Percentiles rank a stretch among this genome's conserved stretches.
These are phyloP conservation scores for Amia ocellicauda DNA, from an alignment of 2,113 vertebrate species.

Conservation along the genomic window DNA sequence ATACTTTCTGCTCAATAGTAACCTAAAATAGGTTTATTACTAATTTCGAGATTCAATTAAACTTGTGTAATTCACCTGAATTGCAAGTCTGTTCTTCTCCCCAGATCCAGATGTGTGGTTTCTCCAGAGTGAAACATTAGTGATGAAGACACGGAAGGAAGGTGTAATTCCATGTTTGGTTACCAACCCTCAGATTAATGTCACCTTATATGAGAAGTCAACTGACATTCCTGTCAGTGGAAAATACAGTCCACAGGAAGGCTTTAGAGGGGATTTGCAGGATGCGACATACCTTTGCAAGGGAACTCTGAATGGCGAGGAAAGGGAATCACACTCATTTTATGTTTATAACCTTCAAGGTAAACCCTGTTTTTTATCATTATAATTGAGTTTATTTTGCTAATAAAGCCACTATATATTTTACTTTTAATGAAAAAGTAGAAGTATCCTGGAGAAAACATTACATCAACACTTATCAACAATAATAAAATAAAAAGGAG, in stretches of 20 bases:
- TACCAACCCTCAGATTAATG: slow-evolving; percentile 77
- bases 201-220: slow-evolving; percentile 78
- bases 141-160: slow-evolving; percentile 71
- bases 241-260: slow-evolving; percentile 76
- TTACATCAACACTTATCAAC: too few species aligned
- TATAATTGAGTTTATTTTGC: too few species aligned
- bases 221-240: slow-evolving; percentile 58
- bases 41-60: too few species aligned
- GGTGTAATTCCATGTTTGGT: slow-evolving; percentile 84
- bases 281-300: slow-evolving; percentile 84
- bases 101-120: slow-evolving; percentile 82
- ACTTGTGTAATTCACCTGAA: too few species aligned
- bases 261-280: slow-evolving; percentile 78
- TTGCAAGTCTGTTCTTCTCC: background rate
- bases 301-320: slow-evolving; percentile 68
- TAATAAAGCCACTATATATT: too few species aligned
- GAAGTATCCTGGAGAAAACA: too few species aligned
- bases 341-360: slow-evolving; percentile 78
- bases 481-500: too few species aligned
- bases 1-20: too few species aligned
- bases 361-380: slow-evolving; percentile 43
- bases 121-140: slow-evolving; percentile 68
- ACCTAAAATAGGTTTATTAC: too few species aligned
- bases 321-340: slow-evolving; percentile 74
- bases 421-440: too few species aligned